phyloP scores from a whole-genome alignment of 2,888 invertebrate species.

The Tetropium fuscum region DNA sequence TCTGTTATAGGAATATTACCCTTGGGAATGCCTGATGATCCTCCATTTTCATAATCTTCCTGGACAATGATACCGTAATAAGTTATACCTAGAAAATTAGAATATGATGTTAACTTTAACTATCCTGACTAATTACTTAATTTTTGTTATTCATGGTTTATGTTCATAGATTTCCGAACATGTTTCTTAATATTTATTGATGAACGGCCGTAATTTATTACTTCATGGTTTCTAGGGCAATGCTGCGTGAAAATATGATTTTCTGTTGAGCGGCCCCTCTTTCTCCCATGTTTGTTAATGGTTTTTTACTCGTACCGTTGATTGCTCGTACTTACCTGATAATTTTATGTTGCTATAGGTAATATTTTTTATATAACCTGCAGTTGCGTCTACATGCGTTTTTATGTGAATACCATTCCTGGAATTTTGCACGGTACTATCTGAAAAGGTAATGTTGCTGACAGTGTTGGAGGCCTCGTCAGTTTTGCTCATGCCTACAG shows the following conservation, averaged over 20 bases:
- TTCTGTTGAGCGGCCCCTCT: no score
- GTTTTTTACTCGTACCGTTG: not conserved
- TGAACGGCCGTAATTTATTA: no score
- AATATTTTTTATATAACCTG: conserved; percentile 36
- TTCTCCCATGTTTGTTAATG: no score
- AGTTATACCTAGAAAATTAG: conserved; percentile 32
- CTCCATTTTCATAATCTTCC: conserved; percentile 41
- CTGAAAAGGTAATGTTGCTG: conserved; percentile 37
- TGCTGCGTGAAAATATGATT: no score
- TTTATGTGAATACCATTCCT: conserved; percentile 46
- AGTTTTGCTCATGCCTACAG: conserved; percentile 39
- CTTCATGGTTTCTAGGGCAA: no score
- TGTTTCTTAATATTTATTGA: no score
- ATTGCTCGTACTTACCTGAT: conserved; percentile 27
- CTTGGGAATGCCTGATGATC: conserved; percentile 31
- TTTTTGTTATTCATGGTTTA: no score
- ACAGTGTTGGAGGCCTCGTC: conserved; percentile 36
- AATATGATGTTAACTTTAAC: no score
- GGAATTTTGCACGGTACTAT: conserved; percentile 39
- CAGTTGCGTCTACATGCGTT: conserved; percentile 41
- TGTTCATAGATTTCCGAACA: no score
- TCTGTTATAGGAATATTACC: conserved; percentile 42
- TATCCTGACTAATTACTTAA: no score
- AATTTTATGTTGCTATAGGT: conserved; percentile 41
- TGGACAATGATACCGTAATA: conserved; percentile 43